Evolutionary conservation across 2,888 invertebrate species (phyloP).

Genomic region (Cyaniris semiargus): DNA sequence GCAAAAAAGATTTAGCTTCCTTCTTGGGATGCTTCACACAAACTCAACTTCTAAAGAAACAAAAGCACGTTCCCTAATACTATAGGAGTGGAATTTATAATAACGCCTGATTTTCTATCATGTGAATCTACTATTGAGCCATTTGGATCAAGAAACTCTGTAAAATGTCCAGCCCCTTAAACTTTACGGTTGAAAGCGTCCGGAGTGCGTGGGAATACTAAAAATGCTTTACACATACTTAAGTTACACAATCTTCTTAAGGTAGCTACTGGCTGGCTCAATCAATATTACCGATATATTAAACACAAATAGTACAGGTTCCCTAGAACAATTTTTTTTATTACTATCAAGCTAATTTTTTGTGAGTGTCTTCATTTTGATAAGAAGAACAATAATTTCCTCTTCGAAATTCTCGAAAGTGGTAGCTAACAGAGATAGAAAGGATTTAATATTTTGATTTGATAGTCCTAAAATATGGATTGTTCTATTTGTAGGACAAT

Average conservation of each 20-base stretch:
- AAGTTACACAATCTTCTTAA: slow-evolving; percentile 70
- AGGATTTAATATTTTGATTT: too few relatives aligned
- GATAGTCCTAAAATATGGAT: too few relatives aligned
- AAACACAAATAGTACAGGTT: neutral
- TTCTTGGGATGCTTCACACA: neutral
- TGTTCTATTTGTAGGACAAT: too few relatives aligned
- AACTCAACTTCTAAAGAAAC: neutral
- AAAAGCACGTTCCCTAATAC: neutral
- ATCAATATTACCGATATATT: slow-evolving; percentile 43
- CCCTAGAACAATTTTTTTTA: too few relatives aligned
- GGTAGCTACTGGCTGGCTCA: slow-evolving; percentile 52
- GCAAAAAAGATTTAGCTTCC: neutral
- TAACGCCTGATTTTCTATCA: slow-evolving; percentile 13
- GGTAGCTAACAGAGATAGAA: too few relatives aligned
- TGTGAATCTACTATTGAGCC: slow-evolving; percentile 40
- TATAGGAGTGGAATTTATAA: slow-evolving; percentile 4
- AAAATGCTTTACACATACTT: slow-evolving; percentile 69
- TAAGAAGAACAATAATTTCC: too few relatives aligned
- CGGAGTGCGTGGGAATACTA: slow-evolving; percentile 73
- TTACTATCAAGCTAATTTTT: too few relatives aligned
- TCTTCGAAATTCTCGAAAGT: too few relatives aligned
- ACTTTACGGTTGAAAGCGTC: slow-evolving; percentile 70
- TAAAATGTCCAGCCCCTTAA: slow-evolving; percentile 65
- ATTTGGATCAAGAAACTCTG: slow-evolving; percentile 56
- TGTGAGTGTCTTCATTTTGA: too few relatives aligned